phyloP scores from a whole-genome alignment of 2,797 vertebrate genomes.

The Tiaroga cobitis region DNA sequence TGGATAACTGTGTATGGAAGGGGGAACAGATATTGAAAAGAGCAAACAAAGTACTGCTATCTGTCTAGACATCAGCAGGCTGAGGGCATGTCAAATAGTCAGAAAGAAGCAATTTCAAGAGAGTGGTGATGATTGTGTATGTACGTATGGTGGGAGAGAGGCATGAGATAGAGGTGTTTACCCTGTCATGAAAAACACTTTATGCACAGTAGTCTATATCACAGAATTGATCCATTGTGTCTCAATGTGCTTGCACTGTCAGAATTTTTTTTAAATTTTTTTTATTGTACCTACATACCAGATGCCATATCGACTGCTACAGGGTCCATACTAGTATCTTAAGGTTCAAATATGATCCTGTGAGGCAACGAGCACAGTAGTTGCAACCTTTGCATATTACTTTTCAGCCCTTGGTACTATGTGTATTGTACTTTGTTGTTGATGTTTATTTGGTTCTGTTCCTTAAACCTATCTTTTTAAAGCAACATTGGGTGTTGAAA shows the following conservation, averaged over 20 bases:
- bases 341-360: not conserved
- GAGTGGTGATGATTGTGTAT: slow-evolving; percentile 55
- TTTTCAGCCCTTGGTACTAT: too few species aligned
- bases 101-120: slow-evolving; percentile 10
- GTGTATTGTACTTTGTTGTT: too few species aligned
- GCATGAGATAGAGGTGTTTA: not conserved
- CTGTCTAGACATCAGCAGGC: slow-evolving; percentile 64
- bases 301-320: not conserved
- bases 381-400: too few species aligned
- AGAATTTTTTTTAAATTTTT: not conserved
- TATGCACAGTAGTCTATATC: not conserved
- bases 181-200: not conserved
- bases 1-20: slow-evolving; percentile 22
- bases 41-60: slow-evolving; percentile 56
- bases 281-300: too few species aligned
- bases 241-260: not conserved
- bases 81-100: slow-evolving; percentile 50
- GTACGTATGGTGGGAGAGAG: not conserved
- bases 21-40: slow-evolving; percentile 43
- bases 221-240: not conserved
- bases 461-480: too few species aligned
- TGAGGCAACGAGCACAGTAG: not conserved
- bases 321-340: too few species aligned
- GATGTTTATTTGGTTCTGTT: too few species aligned
- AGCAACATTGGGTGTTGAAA: too few species aligned